phyloP scores from a whole-genome alignment of 2,888 invertebrate species.

The Dicyrtomina minuta region DNA sequence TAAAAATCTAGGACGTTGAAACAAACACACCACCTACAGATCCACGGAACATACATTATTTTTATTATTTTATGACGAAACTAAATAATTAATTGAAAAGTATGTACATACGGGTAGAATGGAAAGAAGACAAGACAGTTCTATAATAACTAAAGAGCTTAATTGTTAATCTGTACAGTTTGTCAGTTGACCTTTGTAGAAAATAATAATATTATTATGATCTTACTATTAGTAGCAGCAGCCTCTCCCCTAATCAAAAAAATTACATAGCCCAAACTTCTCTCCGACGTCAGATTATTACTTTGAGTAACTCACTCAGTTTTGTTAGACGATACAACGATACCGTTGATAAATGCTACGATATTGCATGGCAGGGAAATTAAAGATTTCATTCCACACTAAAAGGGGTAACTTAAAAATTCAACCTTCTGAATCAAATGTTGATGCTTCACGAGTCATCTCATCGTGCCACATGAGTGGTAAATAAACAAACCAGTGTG shows the following conservation, averaged over 20 bases:
- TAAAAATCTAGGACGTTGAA: constrained; percentile 6
- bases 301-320: too few species aligned
- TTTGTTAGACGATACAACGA: too few species aligned
- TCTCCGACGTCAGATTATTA: too few species aligned
- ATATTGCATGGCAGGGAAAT: too few species aligned
- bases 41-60: neutral
- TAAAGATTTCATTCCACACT: too few species aligned
- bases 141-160: constrained; percentile 2
- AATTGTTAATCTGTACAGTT: neutral
- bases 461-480: too few species aligned
- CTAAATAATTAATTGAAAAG: constrained; percentile 9
- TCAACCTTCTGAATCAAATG: too few species aligned
- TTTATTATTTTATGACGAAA: neutral
- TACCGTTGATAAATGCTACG: too few species aligned
- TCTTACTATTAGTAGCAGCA: constrained; percentile 5
- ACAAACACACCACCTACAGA: constrained; percentile 15
- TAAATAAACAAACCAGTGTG: too few species aligned
- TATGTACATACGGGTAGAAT: neutral
- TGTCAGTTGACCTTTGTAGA: constrained; percentile 12
- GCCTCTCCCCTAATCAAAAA: neutral
- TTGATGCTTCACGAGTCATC: too few species aligned
- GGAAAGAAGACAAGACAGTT: constrained; percentile 2
- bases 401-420: too few species aligned
- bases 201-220: constrained; percentile 6
- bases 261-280: neutral